Evolutionary conservation across 1,140 invertebrate species (phyloP).

Genomic region (Metaphire vulgaris): DNA sequence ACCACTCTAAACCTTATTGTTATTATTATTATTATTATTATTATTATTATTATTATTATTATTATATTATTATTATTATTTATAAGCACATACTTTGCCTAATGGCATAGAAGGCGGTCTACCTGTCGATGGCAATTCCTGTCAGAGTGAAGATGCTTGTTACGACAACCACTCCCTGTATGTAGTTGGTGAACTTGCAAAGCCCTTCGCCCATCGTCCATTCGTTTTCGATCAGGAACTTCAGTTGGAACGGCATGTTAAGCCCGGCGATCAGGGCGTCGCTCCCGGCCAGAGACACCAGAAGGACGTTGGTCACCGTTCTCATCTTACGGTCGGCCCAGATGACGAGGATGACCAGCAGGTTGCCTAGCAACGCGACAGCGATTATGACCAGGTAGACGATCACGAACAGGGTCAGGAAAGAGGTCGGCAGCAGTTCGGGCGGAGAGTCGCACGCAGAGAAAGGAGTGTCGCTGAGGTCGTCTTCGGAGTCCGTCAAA

Average conservation of each 20-base stretch:
- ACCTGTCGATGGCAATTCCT: slow-evolving; percentile 6
- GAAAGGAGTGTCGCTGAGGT: too few relatives aligned
- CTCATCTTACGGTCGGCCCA: slow-evolving; percentile 19
- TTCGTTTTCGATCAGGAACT: background rate
- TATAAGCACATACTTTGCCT: too few relatives aligned
- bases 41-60: too few relatives aligned
- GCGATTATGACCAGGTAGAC: slow-evolving; percentile 20
- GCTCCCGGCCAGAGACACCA: slow-evolving; percentile 14
- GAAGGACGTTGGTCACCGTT: slow-evolving; percentile 31
- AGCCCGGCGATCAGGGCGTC: background rate
- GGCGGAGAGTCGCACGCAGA: background rate
- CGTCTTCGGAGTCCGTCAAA: too few relatives aligned
- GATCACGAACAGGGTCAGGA: background rate
- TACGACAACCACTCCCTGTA: slow-evolving; percentile 4
- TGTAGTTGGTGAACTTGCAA: slow-evolving; percentile 10
- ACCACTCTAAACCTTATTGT: background rate
- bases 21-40: too few relatives aligned
- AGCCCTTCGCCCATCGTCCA: slow-evolving; percentile 3
- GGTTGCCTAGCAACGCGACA: slow-evolving; percentile 26
- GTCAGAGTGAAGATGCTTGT: background rate
- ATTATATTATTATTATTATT: too few relatives aligned
- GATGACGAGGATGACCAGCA: slow-evolving; percentile 31
- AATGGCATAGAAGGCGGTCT: too few relatives aligned
- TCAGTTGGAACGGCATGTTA: slow-evolving; percentile 11
- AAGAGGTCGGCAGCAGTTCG: background rate